Conservation (phyloP, 2,888 invertebrate genomes). For the Meiosimyza platycephala region DNA sequence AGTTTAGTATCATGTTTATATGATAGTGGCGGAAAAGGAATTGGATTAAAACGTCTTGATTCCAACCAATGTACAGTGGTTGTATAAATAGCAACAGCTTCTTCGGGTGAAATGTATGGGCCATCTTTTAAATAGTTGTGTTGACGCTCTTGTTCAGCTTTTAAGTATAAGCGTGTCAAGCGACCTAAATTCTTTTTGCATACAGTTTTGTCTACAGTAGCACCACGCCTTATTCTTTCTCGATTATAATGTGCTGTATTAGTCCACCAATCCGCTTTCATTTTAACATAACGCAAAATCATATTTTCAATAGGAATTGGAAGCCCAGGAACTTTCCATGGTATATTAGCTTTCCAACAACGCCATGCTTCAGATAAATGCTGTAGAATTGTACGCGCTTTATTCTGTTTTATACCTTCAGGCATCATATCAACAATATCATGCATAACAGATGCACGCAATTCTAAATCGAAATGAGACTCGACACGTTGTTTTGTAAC, state of each 20-base stretch:
- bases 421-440: slow-evolving; percentile 99
- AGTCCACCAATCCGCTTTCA: slow-evolving; percentile 99
- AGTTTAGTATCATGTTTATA: slow-evolving; percentile 99
- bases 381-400: slow-evolving; percentile 97
- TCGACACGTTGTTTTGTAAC: slow-evolving; percentile 99
- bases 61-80: slow-evolving; percentile 99
- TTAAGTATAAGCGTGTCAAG: slow-evolving; percentile 95
- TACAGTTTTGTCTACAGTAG: slow-evolving; percentile 99
- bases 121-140: slow-evolving; percentile 99
- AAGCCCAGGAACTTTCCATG: slow-evolving; percentile 99
- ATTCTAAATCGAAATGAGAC: slow-evolving; percentile 98
- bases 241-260: slow-evolving; percentile 99
- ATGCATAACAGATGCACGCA: slow-evolving; percentile 95
- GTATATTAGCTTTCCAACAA: slow-evolving; percentile 99
- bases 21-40: slow-evolving; percentile 98
- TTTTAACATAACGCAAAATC: slow-evolving; percentile 99
- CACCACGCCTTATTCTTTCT: slow-evolving; percentile 98
- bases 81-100: slow-evolving; percentile 99
- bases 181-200: slow-evolving; percentile 99
- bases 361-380: slow-evolving; percentile 99
- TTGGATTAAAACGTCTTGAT: slow-evolving; percentile 97
- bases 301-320: slow-evolving; percentile 99
- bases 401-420: slow-evolving; percentile 99
- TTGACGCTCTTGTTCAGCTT: slow-evolving; percentile 98
- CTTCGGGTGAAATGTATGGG: slow-evolving; percentile 99